These are phyloP conservation scores for Sinocyclocheilus maitianheensis DNA, from an alignment of 2,113 vertebrate genomes.

Conservation along the genomic window DNA sequence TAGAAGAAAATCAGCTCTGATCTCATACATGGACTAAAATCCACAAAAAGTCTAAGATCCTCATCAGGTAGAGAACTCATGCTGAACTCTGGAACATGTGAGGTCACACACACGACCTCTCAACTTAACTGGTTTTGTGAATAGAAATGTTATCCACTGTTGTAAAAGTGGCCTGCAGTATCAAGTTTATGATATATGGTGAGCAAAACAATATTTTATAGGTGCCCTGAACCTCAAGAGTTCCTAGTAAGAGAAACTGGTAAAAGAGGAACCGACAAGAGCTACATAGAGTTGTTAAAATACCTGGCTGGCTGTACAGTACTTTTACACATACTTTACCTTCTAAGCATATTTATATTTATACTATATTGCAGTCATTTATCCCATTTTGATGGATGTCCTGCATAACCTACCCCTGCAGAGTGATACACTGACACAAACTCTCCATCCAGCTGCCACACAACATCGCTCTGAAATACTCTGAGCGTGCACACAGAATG, in stretches of 20 bases:
- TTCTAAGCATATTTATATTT: background rate
- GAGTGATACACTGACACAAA: constrained; percentile 85
- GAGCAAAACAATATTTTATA: no score
- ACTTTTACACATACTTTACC: background rate
- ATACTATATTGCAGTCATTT: background rate
- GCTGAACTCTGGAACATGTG: background rate
- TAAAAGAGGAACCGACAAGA: background rate
- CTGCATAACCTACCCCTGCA: constrained; percentile 84
- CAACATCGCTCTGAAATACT: constrained; percentile 94
- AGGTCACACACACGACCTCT: background rate
- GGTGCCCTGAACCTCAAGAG: no score
- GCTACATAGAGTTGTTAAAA: background rate
- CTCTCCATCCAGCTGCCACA: constrained; percentile 94
- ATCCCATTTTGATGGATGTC: background rate
- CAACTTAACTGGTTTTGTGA: background rate
- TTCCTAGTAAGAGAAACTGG: background rate
- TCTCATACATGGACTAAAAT: background rate
- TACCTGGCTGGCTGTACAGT: background rate
- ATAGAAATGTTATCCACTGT: background rate
- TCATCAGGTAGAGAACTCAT: background rate
- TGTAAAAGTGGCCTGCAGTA: background rate
- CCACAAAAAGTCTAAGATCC: constrained; percentile 3
- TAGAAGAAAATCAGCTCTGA: background rate
- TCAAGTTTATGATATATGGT: background rate
- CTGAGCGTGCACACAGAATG: constrained; percentile 89